Evolutionary conservation across 2,113 vertebrate species (phyloP), one percentile per base, ranked within the genome.

Genomic region (Bucco capensis): DNA sequence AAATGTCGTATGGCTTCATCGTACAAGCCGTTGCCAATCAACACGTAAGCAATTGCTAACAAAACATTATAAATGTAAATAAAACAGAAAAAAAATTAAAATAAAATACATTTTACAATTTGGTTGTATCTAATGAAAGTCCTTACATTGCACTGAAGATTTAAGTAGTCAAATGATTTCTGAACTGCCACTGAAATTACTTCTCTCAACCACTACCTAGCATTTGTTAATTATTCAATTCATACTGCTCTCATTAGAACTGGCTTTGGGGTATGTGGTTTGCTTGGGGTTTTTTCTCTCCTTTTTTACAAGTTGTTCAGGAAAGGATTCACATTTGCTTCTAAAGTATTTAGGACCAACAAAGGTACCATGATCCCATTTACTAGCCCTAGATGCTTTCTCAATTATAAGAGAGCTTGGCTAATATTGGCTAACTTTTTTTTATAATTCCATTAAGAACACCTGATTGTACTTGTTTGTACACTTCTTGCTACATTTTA

Each of bases 1-100:
- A 99, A 99, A 93, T 99, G 99, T 92, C 98, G 98, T 95, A 99
- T 98, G 75, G 99, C 99, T 98, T 99, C 99, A 95, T 99, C 99
- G 37, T 99, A 99, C 60, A 99, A 98, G 25, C 98, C 98, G 35
- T 98, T 99, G 86, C 98, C 98, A 85, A 99, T 98, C 96, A 99
- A 97, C 88, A 99, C 98, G 6, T 99, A 99, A 40, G 99, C 99
- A 88, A 99, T 98, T 66, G 99, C 99, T 99, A 96, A 88, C 8
- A 94, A 97, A 93, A 92, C 37, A 92, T 75, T 76, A 92, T 33
- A 94, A 82, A 89, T 19, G 24, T 64, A 50, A 80, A 50, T n/a
- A 57, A 90, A 84, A 24, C 13, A 85, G 6, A 1, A 61, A 62
- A 90, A 78, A 24, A 13, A 22, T 8, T 21, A 23, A 15, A 31